Evolutionary conservation across 2,888 invertebrate genomes (phyloP).

Genomic region (Torymus aiolomorphi): DNA sequence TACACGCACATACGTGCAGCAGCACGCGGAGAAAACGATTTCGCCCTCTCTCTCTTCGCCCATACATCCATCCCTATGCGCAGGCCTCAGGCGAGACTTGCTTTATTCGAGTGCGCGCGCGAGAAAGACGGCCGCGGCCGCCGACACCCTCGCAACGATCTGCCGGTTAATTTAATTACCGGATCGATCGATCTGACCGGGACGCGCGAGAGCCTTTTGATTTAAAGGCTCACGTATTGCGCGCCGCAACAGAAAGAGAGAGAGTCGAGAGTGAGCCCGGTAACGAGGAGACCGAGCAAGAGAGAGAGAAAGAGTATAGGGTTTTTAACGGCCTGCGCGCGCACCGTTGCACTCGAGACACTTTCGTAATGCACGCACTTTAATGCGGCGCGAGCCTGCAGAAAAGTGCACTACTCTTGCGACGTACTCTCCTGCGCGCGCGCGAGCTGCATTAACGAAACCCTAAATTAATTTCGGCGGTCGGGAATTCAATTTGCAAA

Average conservation of each 20-base stretch:
- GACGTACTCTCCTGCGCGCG: not conserved
- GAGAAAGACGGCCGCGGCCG: not conserved
- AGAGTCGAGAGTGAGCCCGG: not conserved
- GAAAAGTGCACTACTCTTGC: no score
- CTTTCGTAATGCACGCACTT: conserved; percentile 16
- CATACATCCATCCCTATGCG: conserved; percentile 24
- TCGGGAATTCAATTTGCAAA: conserved; percentile 23
- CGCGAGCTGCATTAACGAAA: conserved; percentile 11
- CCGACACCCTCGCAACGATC: conserved; percentile 45
- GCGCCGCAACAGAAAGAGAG: not conserved
- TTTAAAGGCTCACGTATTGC: conserved; percentile 33
- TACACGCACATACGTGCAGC: not conserved
- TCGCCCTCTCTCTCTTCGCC: conserved; percentile 4
- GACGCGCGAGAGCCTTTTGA: conserved; percentile 31
- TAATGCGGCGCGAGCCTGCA: not conserved
- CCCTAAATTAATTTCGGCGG: conserved; percentile 21
- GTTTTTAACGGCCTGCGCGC: not conserved
- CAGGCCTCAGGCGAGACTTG: not conserved
- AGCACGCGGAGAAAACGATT: conserved; percentile 25
- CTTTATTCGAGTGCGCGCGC: not conserved
- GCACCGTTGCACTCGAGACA: not conserved
- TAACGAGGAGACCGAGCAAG: conserved; percentile 29
- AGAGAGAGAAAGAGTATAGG: no score
- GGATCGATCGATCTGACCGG: conserved; percentile 45
- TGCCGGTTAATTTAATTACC: conserved; percentile 52